Base-by-base conservation (phyloP, 2,888 invertebrate genomes). In the Herminia tarsipennalis region DNA sequence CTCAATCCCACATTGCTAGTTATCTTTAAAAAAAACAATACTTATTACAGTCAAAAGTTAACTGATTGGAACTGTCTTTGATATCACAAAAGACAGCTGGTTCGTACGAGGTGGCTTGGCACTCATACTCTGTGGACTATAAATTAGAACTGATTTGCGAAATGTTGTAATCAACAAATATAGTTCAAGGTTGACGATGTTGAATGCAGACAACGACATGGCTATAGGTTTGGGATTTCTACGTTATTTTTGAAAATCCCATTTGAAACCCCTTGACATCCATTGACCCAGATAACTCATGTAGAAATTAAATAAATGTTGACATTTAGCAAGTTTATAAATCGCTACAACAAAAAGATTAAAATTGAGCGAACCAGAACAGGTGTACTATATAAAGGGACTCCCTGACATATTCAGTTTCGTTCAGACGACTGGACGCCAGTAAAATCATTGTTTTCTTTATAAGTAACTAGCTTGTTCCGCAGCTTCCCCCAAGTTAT, bases 111-210 rank as follows among this genome's bases (percentile, higher is more conserved):
- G 33, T 54, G 28, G 65, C 67, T 67, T 67, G 67, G 60, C 67
- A 67, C 49, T 56, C 55, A 56, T 47, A 45, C 41, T 33, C 39
- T 41, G 37, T 35, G 36, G 33, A 39, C 54, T 52, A 54, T 67
- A 63, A 67, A 67, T 60, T 58, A 56, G 44, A 66, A 50, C 47
- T 51, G 56, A 60, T 68, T 65, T 52, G 63, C 66, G 29, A 64
- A 64, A 66, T 66, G 60, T 67, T 63, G 46, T 56, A 56, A 61
- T 67, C 60, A 50, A 49, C 50, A 28, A 45, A 63, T 55, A 67
- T 61, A 57, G 67, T 66, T 68, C 67, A 68, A 61, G 67, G 67
- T 28, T 49, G 43, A 45, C 46, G 37, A 50, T 46, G 55, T 54
- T 59, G 43, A 41, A 47, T 50, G 36, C 34, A 38, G 43, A 48